Evolutionary conservation across 23 tunicate genomes (phyloP), one percentile per base, ranked within the genome.

Genomic region (Styela clava): DNA sequence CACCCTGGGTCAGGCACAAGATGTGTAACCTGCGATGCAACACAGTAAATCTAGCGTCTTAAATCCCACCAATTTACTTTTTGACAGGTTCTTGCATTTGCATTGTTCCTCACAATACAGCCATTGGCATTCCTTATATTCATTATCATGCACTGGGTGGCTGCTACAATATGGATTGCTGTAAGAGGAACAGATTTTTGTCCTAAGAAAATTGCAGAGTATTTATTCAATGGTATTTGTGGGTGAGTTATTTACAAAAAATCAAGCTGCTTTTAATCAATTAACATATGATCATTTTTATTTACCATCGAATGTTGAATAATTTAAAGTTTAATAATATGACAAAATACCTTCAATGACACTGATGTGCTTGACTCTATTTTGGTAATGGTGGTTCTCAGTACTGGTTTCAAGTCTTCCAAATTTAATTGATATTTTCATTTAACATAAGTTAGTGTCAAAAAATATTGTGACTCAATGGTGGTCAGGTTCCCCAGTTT

Each of bases 41-140:
- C n/a, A n/a, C n/a, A n/a, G n/a, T n/a, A n/a, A n/a, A n/a, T n/a
- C n/a, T n/a, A n/a, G n/a, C n/a, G n/a, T n/a, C n/a, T n/a, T n/a
- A n/a, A n/a, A n/a, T n/a, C n/a, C n/a, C n/a, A n/a, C n/a, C n/a
- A n/a, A n/a, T n/a, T n/a, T n/a, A n/a, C n/a, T n/a, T n/a, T n/a
- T n/a, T n/a, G n/a, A n/a, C 69, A 91, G 97, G 90, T 91, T n/a
- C 78, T 91, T 30, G 97, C 97, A 16, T 64, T 91, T 0, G 90
- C 97, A 3, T 56, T 91, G 62, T 69, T 91, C 12, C 84, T 91
- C 32, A 91, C 83, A 34, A 80, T 84, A 7, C 86, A 82, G 23
- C 83, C 89, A 1, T 82, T 80, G 80, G 87, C 85, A n/a, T 86
- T 85, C 79, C 64, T 91, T 0, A 52, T 74, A 19, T 69, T 77